Percentiles rank a stretch among this genome's conserved stretches.
Conservation (phyloP, 1,140 invertebrate genomes). For the Psix sp. region DNA sequence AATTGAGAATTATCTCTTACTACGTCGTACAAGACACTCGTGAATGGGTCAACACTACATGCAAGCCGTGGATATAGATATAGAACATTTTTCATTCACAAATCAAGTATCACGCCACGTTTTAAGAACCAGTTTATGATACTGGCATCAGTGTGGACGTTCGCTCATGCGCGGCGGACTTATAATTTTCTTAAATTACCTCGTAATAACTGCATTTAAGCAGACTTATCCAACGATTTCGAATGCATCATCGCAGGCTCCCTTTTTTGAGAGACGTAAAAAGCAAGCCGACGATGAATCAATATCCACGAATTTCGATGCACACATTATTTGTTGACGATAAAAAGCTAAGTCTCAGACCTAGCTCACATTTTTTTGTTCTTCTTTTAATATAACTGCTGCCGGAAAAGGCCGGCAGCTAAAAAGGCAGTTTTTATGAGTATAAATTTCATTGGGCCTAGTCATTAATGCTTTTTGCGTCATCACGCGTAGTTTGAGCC, state of each 20-base stretch:
- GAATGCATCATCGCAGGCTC: constrained; percentile 17
- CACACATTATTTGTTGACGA: too few relatives aligned
- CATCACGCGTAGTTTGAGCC: too few relatives aligned
- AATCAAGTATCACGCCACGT: constrained; percentile 53
- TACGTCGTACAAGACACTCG: constrained; percentile 48
- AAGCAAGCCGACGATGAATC: too few relatives aligned
- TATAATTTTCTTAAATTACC: constrained; percentile 45
- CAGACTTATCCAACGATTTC: constrained; percentile 17
- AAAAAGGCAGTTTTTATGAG: too few relatives aligned
- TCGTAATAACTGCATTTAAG: constrained; percentile 22
- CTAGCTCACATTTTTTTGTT: too few relatives aligned
- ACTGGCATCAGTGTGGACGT: constrained; percentile 3
- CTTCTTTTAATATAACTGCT: too few relatives aligned
- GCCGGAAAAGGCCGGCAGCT: too few relatives aligned
- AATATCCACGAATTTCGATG: too few relatives aligned
- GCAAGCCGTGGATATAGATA: constrained; percentile 47
- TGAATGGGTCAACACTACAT: constrained; percentile 60
- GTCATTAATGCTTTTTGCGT: too few relatives aligned
- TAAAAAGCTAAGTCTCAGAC: too few relatives aligned
- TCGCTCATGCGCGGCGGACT: constrained; percentile 16
- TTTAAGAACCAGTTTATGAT: constrained; percentile 50
- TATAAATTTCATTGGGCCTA: too few relatives aligned
- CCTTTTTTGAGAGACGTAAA: constrained; percentile 2
- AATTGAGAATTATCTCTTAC: constrained; percentile 44
- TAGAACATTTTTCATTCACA: constrained; percentile 60